These are phyloP conservation scores for Acanthosepion esculentum DNA, from an alignment of 2,888 invertebrate species.

Conservation along the genomic window DNA sequence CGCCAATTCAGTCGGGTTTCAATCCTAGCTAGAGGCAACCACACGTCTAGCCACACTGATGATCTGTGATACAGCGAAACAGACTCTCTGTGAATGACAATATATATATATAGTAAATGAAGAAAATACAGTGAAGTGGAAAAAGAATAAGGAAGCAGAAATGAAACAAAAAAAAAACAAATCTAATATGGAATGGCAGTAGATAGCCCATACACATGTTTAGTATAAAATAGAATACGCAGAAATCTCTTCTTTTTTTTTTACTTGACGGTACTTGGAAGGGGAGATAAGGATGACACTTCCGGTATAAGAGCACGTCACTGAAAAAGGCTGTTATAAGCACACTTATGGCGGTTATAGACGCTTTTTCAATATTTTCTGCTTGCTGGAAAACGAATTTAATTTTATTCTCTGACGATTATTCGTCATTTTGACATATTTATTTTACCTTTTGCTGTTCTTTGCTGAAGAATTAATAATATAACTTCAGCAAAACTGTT, in stretches of 20 bases:
- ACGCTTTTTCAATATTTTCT: neutral
- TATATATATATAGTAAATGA: no score
- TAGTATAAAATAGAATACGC: neutral
- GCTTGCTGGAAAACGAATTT: neutral
- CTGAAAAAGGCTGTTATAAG: neutral
- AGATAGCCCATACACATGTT: neutral
- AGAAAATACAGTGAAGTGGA: neutral
- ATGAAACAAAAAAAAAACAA: neutral
- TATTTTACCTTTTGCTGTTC: no score
- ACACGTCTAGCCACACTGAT: no score
- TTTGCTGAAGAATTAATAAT: no score
- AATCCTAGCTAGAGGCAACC: no score
- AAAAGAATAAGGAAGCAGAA: neutral
- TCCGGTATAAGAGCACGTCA: neutral
- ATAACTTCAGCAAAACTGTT: no score
- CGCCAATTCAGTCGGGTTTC: no score
- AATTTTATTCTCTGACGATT: neutral
- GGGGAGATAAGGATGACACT: conserved; percentile 8
- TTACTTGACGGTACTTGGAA: neutral
- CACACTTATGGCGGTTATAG: neutral
- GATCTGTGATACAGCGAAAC: no score
- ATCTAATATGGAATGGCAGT: neutral
- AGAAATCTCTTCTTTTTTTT: neutral
- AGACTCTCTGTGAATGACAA: no score
- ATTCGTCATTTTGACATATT: neutral